phyloP scores from a whole-genome alignment of 2,113 vertebrate species.

The Eulacestoma nigropectus region DNA sequence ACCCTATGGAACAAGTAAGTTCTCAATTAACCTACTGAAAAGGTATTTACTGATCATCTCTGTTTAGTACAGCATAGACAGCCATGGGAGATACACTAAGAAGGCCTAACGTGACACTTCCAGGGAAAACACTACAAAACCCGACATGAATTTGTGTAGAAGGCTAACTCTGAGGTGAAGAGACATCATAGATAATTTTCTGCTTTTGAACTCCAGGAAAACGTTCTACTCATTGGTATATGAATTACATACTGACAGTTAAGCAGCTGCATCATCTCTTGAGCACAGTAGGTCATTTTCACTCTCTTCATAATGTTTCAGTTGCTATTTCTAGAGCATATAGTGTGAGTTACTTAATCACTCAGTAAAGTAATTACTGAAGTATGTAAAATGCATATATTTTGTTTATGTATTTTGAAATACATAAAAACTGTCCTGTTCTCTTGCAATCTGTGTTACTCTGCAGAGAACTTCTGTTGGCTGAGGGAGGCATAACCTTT shows the following conservation, averaged over 20 bases:
- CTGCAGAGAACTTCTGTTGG: not conserved
- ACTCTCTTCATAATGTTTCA: not conserved
- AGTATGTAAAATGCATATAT: not conserved
- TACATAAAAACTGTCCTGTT: not conserved
- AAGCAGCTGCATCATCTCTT: not conserved
- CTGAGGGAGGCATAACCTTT: not conserved
- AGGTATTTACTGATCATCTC: not conserved
- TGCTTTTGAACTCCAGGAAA: not conserved
- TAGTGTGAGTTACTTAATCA: not conserved
- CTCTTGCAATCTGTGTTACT: not conserved
- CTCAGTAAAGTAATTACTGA: not conserved
- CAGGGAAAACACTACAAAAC: not conserved
- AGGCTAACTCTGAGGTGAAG: not conserved
- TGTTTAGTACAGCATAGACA: not conserved
- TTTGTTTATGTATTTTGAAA: not conserved
- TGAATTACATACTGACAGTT: not conserved
- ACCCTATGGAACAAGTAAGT: not conserved
- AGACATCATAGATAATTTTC: not conserved
- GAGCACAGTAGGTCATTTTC: not conserved
- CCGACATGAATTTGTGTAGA: not conserved
- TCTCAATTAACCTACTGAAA: not conserved
- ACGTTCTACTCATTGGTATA: not conserved
- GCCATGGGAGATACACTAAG: not conserved
- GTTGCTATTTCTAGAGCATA: not conserved
- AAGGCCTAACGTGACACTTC: accelerated